Conservation (phyloP, 2,113 vertebrate species). For the Willisornis vidua region DNA sequence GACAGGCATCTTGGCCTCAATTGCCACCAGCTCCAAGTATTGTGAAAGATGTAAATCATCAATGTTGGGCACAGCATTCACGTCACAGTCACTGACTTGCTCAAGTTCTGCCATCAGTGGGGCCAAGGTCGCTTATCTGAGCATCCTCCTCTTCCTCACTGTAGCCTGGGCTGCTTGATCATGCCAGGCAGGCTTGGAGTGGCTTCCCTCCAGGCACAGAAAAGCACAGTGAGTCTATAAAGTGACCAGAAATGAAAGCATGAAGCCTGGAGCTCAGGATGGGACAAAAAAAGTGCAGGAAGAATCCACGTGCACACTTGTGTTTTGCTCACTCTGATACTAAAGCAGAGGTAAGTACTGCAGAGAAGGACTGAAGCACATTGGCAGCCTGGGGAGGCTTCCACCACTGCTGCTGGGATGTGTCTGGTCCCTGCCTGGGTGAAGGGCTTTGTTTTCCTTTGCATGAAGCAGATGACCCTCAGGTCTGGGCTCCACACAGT, state of each 20-base stretch:
- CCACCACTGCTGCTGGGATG: not conserved
- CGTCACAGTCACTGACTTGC: not conserved
- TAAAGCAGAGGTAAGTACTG: not conserved
- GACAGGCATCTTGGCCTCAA: not conserved
- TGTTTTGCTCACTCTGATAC: not conserved
- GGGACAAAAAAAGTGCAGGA: not conserved
- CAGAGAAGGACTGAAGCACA: not conserved
- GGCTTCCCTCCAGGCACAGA: not conserved
- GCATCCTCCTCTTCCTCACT: not conserved
- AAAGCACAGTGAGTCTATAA: not conserved
- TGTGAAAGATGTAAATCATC: not conserved
- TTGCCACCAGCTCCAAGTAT: not conserved
- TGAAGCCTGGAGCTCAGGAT: not conserved
- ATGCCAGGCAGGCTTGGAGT: not conserved
- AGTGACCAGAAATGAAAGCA: not conserved
- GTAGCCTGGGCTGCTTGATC: not conserved
- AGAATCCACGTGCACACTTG: not conserved
- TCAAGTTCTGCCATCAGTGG: not conserved
- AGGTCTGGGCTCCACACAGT: not conserved
- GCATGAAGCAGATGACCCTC: not conserved
- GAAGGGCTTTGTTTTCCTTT: not conserved
- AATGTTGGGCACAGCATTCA: not conserved
- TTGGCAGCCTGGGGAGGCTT: not conserved
- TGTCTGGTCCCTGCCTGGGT: not conserved
- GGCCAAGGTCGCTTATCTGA: not conserved